Evolutionary conservation across 2,888 invertebrate species (phyloP).

Genomic region (Acrobasis repandana): DNA sequence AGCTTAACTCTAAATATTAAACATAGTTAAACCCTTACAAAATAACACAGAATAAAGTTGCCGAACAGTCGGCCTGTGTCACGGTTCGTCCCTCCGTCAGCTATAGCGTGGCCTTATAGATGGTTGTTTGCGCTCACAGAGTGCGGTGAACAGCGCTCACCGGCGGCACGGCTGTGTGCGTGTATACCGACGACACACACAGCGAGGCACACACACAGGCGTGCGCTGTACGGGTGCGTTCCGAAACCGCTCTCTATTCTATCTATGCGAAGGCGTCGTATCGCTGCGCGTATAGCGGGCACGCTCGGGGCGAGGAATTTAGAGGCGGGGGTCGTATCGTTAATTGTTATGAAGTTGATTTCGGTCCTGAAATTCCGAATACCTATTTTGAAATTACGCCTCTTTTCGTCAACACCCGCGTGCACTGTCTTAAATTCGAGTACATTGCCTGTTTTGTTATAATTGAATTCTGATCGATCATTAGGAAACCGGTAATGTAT

Average conservation of each 20-base stretch:
- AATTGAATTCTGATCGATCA: no score
- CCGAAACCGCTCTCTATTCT: slow-evolving; percentile 84
- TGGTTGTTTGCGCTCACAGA: slow-evolving; percentile 84
- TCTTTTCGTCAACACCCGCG: slow-evolving; percentile 56
- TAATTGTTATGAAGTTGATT: slow-evolving; percentile 84
- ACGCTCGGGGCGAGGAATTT: slow-evolving; percentile 83
- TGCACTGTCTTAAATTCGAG: no score
- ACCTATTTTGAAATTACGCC: slow-evolving; percentile 80
- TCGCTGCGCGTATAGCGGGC: slow-evolving; percentile 81
- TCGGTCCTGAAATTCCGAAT: slow-evolving; percentile 82
- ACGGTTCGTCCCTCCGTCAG: slow-evolving; percentile 75
- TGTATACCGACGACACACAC: slow-evolving; percentile 55
- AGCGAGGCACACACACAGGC: slow-evolving; percentile 48
- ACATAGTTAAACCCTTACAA: slow-evolving; percentile 18
- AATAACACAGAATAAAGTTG: slow-evolving; percentile 49
- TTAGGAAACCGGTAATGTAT: no score
- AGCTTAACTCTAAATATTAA: background rate
- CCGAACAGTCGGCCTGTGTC: slow-evolving; percentile 62
- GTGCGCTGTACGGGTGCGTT: slow-evolving; percentile 74
- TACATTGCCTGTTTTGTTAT: no score
- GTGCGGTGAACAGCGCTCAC: slow-evolving; percentile 84
- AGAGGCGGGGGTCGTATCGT: slow-evolving; percentile 83
- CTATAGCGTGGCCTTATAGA: slow-evolving; percentile 84
- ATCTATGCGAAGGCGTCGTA: slow-evolving; percentile 83
- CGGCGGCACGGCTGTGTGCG: slow-evolving; percentile 72